These are phyloP conservation scores for Sardina pilchardus DNA, from an alignment of 2,113 vertebrate species.

Conservation along the genomic window DNA sequence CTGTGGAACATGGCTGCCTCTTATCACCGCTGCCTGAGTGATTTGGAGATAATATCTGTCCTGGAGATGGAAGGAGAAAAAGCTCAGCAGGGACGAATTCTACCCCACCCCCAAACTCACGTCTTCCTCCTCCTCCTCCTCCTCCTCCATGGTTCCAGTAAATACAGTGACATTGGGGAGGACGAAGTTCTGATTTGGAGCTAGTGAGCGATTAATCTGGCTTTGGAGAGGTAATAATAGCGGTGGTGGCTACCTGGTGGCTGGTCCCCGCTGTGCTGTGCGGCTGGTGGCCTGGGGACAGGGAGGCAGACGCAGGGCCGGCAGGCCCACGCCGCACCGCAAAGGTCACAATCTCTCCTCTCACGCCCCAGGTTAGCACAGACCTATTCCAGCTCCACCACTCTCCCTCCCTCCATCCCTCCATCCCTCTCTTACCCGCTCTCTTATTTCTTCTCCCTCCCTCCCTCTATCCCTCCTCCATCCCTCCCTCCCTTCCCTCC, in stretches of 20 bases:
- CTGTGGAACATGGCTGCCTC: conserved; percentile 55
- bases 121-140: background rate
- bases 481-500: conserved; percentile 54
- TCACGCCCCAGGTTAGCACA: conserved; percentile 62
- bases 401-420: conserved; percentile 27
- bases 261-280: conserved; percentile 39
- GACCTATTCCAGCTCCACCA: conserved; percentile 58
- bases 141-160: conserved; percentile 42
- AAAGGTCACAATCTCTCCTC: conserved; percentile 69
- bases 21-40: conserved; percentile 57
- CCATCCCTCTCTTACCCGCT: conserved; percentile 27
- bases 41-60: conserved; percentile 64
- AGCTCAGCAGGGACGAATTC: conserved; percentile 34
- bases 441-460: conserved; percentile 22
- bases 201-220: conserved; percentile 49
- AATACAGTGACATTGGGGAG: conserved; percentile 69
- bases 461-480: conserved; percentile 44
- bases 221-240: conserved; percentile 24
- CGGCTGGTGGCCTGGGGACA: conserved; percentile 55
- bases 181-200: conserved; percentile 57
- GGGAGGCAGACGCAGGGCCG: conserved; percentile 54
- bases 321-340: conserved; percentile 55
- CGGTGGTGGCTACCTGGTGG: background rate
- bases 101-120: conserved; percentile 19
- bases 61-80: conserved; percentile 38